Conservation (phyloP, 2,797 vertebrate genomes). For the Silurus aristotelis region DNA sequence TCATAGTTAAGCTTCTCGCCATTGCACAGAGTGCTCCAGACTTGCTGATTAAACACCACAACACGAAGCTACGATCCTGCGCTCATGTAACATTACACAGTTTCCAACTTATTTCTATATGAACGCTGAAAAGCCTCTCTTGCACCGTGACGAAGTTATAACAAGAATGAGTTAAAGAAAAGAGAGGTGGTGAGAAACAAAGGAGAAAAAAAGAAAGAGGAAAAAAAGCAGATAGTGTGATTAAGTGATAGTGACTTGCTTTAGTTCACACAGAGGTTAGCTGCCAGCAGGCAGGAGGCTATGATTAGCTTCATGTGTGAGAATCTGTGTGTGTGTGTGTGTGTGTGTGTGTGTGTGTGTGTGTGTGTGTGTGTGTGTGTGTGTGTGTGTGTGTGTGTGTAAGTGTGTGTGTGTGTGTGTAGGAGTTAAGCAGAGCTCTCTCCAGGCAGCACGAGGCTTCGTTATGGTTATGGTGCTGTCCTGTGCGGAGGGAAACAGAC, state of each 20-base stretch:
- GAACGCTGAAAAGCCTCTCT: conserved; percentile 56
- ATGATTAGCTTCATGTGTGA: conserved; percentile 60
- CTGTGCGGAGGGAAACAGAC: conserved; percentile 48
- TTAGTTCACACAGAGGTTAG: conserved; percentile 85
- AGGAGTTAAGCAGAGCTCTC: conserved; percentile 24
- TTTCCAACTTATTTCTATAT: conserved; percentile 64
- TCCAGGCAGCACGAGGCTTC: conserved; percentile 35
- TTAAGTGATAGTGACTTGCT: conserved; percentile 83
- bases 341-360: conserved; percentile 16
- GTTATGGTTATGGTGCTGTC: conserved; percentile 37
- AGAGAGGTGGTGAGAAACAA: conserved; percentile 31
- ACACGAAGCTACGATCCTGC: conserved; percentile 46
- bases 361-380: conserved; percentile 30
- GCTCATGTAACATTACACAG: conserved; percentile 59
- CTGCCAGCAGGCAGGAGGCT: conserved; percentile 73
- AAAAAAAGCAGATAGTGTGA: conserved; percentile 72
- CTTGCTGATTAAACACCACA: conserved; percentile 56
- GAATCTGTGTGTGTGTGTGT: conserved; percentile 50
- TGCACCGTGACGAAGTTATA: conserved; percentile 38
- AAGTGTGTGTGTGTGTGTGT: conserved; percentile 28
- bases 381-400: conserved; percentile 13
- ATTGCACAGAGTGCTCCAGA: conserved; percentile 45
- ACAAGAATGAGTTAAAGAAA: conserved; percentile 54
- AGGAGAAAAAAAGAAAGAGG: conserved; percentile 58
- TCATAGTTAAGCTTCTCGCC: conserved; percentile 38